Percentiles rank a stretch among this genome's conserved stretches.
These are phyloP conservation scores for Sphaerophoria rueppellii DNA, from an alignment of 2,888 invertebrate genomes.

Conservation along the genomic window DNA sequence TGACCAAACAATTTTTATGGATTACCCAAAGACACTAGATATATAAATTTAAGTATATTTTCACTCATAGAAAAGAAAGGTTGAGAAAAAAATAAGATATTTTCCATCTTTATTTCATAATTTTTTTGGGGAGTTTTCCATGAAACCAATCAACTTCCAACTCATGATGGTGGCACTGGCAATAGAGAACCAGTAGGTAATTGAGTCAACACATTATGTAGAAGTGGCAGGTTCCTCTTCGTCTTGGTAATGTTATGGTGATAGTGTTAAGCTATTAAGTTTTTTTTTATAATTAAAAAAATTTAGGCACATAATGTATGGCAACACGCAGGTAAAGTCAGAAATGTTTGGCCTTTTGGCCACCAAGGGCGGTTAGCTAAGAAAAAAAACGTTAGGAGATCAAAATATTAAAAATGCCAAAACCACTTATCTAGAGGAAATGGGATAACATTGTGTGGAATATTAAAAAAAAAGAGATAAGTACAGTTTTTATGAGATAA, in stretches of 20 bases:
- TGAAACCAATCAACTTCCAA: constrained; percentile 70
- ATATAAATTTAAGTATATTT: constrained; percentile 13
- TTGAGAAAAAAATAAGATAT: background rate
- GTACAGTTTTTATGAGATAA: constrained; percentile 68
- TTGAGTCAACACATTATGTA: constrained; percentile 53
- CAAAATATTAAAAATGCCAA: constrained; percentile 61
- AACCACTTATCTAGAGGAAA: constrained; percentile 71
- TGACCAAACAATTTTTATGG: constrained; percentile 70
- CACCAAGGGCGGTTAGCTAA: constrained; percentile 59
- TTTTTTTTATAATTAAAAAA: background rate
- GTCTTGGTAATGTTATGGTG: constrained; percentile 45
- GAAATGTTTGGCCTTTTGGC: constrained; percentile 35
- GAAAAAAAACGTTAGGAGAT: constrained; percentile 33
- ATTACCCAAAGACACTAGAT: constrained; percentile 63
- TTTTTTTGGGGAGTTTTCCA: constrained; percentile 58
- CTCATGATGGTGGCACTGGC: constrained; percentile 42
- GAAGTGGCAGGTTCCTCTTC: constrained; percentile 59
- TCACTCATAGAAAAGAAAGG: background rate
- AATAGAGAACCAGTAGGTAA: constrained; percentile 64
- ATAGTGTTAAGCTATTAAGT: constrained; percentile 17
- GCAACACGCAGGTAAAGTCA: constrained; percentile 28
- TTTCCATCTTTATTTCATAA: constrained; percentile 11
- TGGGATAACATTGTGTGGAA: constrained; percentile 52
- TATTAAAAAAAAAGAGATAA: constrained; percentile 60
- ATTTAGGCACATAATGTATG: constrained; percentile 20